Conservation (phyloP, 2,797 vertebrate genomes). For the Crax fasciolata region DNA sequence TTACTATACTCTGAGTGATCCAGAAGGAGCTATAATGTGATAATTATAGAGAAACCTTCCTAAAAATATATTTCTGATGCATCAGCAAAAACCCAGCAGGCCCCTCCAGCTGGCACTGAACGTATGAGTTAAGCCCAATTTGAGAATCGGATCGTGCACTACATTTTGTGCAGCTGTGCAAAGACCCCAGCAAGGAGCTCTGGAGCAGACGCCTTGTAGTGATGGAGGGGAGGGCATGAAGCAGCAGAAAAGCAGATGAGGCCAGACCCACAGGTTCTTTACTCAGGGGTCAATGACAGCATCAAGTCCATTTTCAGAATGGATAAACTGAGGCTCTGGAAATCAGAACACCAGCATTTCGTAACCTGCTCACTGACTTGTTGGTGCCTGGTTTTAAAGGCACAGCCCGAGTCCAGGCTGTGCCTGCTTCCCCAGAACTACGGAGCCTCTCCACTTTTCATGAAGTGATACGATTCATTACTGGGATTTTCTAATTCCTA, state of each 20-base stretch:
- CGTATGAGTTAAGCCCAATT: neutral
- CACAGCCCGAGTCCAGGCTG: neutral
- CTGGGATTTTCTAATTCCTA: neutral
- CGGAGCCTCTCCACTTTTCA: neutral
- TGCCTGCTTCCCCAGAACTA: neutral
- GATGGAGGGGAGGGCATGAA: neutral
- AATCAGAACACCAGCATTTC: neutral
- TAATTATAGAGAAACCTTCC: conserved; percentile 76
- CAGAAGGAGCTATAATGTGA: conserved; percentile 72
- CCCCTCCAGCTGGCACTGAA: conserved; percentile 62
- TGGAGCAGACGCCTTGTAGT: neutral
- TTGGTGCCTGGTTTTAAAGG: neutral
- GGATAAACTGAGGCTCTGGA: neutral
- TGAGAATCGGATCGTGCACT: neutral
- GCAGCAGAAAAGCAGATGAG: neutral
- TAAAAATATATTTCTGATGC: conserved; percentile 66
- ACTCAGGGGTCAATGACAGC: neutral
- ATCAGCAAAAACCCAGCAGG: conserved; percentile 65
- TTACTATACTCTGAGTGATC: conserved; percentile 66
- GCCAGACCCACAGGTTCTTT: neutral
- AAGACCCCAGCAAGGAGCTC: neutral
- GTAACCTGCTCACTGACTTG: neutral
- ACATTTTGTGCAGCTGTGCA: conserved; percentile 25
- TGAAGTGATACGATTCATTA: neutral
- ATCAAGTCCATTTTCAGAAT: neutral